phyloP scores from a whole-genome alignment of 2,888 invertebrate species.

The Dermolepida albohirtum region DNA sequence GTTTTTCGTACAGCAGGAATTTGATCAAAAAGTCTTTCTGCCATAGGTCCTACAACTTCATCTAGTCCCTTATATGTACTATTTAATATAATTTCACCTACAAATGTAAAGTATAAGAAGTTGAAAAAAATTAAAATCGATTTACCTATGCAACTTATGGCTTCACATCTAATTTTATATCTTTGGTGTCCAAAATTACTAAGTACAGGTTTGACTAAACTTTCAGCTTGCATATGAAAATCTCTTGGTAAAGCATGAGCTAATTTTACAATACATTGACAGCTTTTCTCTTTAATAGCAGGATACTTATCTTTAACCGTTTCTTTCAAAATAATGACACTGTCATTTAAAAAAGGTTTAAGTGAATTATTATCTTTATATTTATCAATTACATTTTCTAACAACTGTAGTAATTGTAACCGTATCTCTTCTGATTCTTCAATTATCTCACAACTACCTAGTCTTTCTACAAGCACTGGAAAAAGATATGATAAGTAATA shows the following conservation, averaged over 20 bases:
- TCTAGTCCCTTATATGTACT: conserved; percentile 66
- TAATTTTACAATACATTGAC: conserved; percentile 76
- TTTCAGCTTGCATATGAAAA: conserved; percentile 82
- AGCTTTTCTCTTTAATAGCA: conserved; percentile 83
- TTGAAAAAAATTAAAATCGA: conserved; percentile 16
- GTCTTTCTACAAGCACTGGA: conserved; percentile 79
- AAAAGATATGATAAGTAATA: conserved; percentile 81
- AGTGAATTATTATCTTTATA: conserved; percentile 72
- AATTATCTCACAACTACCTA: conserved; percentile 80
- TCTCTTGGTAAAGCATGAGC: conserved; percentile 74
- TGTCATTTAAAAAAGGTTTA: conserved; percentile 79
- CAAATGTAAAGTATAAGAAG: conserved; percentile 2
- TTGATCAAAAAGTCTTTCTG: conserved; percentile 89
- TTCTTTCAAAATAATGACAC: conserved; percentile 77
- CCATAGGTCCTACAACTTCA: conserved; percentile 81
- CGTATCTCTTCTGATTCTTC: conserved; percentile 87
- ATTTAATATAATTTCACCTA: conserved; percentile 73
- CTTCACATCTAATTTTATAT: conserved; percentile 80
- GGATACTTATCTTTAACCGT: conserved; percentile 83
- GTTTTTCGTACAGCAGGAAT: conserved; percentile 81
- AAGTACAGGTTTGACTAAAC: conserved; percentile 79
- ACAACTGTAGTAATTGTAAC: conserved; percentile 73
- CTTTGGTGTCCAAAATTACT: conserved; percentile 84
- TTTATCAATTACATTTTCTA: conserved; percentile 74
- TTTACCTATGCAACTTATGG: conserved; percentile 79